phyloP scores from a whole-genome alignment of 2,113 vertebrate species.

The Ahaetulla prasina region DNA sequence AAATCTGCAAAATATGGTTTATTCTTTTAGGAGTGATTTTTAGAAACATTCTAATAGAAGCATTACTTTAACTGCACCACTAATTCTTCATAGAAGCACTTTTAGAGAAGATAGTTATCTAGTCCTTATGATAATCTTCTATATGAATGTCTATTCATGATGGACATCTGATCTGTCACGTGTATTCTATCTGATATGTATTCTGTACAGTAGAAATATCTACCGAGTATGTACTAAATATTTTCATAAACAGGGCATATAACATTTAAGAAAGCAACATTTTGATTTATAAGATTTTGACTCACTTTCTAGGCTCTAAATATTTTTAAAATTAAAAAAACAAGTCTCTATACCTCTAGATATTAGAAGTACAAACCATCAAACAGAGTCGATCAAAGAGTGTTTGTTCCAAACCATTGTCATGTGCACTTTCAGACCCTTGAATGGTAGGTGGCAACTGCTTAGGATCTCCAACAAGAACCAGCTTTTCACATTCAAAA shows the following conservation, averaged over 20 bases:
- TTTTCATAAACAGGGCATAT: neutral
- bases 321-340: neutral
- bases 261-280: neutral
- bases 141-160: neutral
- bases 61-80: neutral
- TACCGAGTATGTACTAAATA: neutral
- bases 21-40: neutral
- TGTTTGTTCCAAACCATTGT: slow-evolving; percentile 74
- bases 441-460: slow-evolving; percentile 76
- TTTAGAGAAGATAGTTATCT: neutral
- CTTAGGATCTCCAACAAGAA: slow-evolving; percentile 78
- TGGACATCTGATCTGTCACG: neutral
- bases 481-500: slow-evolving; percentile 77
- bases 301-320: neutral
- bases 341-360: neutral
- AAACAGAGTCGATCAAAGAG: slow-evolving; percentile 75
- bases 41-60: neutral
- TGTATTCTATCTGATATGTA: neutral
- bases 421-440: slow-evolving; percentile 74
- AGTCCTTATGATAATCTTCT: neutral
- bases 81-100: neutral
- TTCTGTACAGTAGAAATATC: neutral
- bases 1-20: neutral
- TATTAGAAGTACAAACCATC: slow-evolving; percentile 60
- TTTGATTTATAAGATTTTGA: neutral